A percentile compares a stretch with the other conserved stretches of the same genome.
Conservation (phyloP, 1,140 invertebrate species). For the Aporrectodea caliginosa region DNA sequence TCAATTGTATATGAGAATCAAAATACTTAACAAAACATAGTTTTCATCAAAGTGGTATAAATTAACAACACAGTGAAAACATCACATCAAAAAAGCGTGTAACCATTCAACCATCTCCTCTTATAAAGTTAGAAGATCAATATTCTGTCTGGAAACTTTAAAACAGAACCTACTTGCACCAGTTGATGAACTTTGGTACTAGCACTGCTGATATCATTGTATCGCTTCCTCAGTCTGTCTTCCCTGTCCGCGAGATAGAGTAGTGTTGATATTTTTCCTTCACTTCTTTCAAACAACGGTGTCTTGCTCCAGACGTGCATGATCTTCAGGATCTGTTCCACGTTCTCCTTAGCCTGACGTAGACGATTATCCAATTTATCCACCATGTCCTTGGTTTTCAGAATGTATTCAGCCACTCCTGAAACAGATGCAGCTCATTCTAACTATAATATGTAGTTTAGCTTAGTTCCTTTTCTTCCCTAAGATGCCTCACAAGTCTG, state of each 20-base stretch:
- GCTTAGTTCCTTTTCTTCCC: background rate
- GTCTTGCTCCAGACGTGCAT: slow-evolving; percentile 72
- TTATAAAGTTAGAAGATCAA: background rate
- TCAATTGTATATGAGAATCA: background rate
- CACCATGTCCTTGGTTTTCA: slow-evolving; percentile 70
- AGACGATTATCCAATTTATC: slow-evolving; percentile 74
- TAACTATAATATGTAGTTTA: background rate
- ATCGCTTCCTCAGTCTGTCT: slow-evolving; percentile 69
- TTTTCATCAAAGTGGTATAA: background rate
- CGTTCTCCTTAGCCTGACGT: slow-evolving; percentile 77
- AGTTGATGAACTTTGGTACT: slow-evolving; percentile 70
- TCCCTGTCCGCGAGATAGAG: slow-evolving; percentile 76
- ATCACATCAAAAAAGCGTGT: background rate
- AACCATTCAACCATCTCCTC: background rate
- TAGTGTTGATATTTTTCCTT: slow-evolving; percentile 75
- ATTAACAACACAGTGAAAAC: background rate
- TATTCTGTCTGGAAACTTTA: background rate
- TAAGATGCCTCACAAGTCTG: background rate
- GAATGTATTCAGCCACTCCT: slow-evolving; percentile 77
- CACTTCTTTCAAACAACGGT: slow-evolving; percentile 76
- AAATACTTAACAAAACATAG: background rate
- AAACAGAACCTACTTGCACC: slow-evolving; percentile 54
- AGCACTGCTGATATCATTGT: slow-evolving; percentile 69
- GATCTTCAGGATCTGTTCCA: slow-evolving; percentile 70
- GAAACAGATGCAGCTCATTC: slow-evolving; percentile 29